Base-by-base conservation (phyloP, 2,797 vertebrate genomes). In the Spea hammondii region DNA sequence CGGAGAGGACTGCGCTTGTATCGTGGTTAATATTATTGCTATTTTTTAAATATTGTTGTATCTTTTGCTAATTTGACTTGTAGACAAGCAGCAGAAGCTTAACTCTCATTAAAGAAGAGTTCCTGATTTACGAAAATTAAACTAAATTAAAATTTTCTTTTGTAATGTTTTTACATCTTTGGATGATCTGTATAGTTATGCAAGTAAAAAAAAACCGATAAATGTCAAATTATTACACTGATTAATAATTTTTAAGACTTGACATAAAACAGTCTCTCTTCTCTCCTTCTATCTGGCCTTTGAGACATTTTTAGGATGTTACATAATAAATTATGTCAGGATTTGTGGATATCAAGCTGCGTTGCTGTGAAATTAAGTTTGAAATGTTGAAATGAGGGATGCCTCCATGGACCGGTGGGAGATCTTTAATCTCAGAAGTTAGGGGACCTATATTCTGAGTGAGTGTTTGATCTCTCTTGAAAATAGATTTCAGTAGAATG, bases 401-500 rank as follows among this genome's bases (percentile, higher is more conserved):
- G 87, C 82, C 80, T 76, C 73, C 76, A 85, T 84, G 83, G 84
- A 85, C 69, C 84, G 86, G 83, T 86, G 82, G 85, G 83, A 82
- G 85, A 84, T 74, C 85, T 90, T 90, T 88, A 89, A 88, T 88
- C 70, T 79, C 79, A 79, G 72, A 85, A 82, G 66, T 84, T 82
- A 72, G 57, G 82, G 78, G 88, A 86, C 49, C 80, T 83, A 71
- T 8, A 57, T 86, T 83, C 65, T 75, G 32, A 74, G 77, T 85
- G 87, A 83, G 65, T 84, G 85, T 92, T 92, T 88, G 88, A 91
- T 90, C 86, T 88, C 71, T 64, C 54, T 55, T 55, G 84, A 85
- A 80, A 86, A 78, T 85, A 79, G 85, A 84, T 89, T 86, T 86
- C 83, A 86, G 62, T 71, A 55, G 73, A 86, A 82, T 75, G 85